Evolutionary conservation across 2,113 vertebrate genomes (phyloP).

Genomic region (Columba janthina): DNA sequence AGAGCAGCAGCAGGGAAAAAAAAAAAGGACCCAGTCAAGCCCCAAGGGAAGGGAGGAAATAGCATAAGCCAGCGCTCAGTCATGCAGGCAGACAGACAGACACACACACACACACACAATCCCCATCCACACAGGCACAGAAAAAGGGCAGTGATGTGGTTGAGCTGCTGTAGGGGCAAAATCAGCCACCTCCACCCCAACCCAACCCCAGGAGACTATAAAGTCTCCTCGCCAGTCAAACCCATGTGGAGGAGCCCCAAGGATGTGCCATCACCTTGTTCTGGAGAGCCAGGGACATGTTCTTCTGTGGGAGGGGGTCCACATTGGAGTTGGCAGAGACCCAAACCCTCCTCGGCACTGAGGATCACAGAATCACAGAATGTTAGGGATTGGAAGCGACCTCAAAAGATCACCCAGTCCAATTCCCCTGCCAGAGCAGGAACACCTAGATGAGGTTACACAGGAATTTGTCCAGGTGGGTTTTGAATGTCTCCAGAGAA

Average conservation of each 20-base stretch:
- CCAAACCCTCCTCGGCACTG: fast-evolving
- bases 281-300: background rate
- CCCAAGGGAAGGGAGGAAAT: slow-evolving; percentile 31
- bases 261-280: background rate
- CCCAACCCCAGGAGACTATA: background rate
- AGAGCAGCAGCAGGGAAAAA: background rate
- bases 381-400: too few relatives aligned
- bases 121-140: background rate
- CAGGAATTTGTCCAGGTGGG: too few relatives aligned
- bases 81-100: background rate
- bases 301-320: background rate
- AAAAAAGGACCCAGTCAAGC: background rate
- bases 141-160: background rate
- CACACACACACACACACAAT: background rate
- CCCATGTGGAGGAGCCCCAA: background rate
- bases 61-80: background rate
- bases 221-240: background rate
- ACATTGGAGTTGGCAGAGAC: fast-evolving
- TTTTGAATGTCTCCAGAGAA: too few relatives aligned
- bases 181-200: background rate
- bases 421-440: too few relatives aligned
- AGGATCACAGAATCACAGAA: background rate
- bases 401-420: too few relatives aligned
- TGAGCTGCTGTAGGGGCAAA: background rate
- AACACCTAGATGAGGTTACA: too few relatives aligned